Evolutionary conservation across 2,797 vertebrate genomes (phyloP), one percentile per base, ranked within the genome.

Genomic region (Vipera latastei): DNA sequence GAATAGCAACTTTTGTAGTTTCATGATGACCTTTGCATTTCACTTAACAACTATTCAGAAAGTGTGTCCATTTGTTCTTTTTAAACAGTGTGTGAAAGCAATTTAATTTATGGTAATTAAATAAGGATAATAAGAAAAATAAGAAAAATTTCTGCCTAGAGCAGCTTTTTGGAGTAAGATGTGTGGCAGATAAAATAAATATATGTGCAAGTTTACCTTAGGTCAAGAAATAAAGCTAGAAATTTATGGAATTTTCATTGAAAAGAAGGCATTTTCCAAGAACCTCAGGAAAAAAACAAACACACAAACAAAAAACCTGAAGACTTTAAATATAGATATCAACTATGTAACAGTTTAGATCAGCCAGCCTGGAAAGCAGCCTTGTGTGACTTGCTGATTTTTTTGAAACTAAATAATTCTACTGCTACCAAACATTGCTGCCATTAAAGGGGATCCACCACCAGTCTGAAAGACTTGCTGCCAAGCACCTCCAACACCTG

Each of bases 161-260:
- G n/a, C n/a, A 73, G 38, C 2, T 38, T 73, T 73, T 73, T 3
- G 0, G 16, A 73, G 32, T 38, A 16, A 73, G n/a, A 73, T 32
- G n/a, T 38, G 65, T 73, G n/a, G 6, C 65, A 38, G 38, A 20
- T 73, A 73, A 73, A 73, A 73, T 73, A 73, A 73, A 73, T 38
- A 38, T 38, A 18, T 38, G 32, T 73, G 6, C 65, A 18, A 73
- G 57, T 92, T 90, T 60, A 60, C 0, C 13, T 92, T 92, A 90
- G 95, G 90, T 73, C 4, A 88, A 88, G 2, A 85, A 92, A 89
- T 92, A 93, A n/a, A 78, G 25, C 63, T 44, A 51, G 88, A 87
- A 94, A 61, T 1, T 69, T 94, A 93, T 90, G 65, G 28, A 51
- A 3, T 4, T 85, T 93, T 18, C 6, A 91, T 4, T 95, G 2